Percentiles rank a stretch among this genome's conserved stretches.
phyloP scores from a whole-genome alignment of 2,797 vertebrate genomes.

The Clarias fuscus region DNA sequence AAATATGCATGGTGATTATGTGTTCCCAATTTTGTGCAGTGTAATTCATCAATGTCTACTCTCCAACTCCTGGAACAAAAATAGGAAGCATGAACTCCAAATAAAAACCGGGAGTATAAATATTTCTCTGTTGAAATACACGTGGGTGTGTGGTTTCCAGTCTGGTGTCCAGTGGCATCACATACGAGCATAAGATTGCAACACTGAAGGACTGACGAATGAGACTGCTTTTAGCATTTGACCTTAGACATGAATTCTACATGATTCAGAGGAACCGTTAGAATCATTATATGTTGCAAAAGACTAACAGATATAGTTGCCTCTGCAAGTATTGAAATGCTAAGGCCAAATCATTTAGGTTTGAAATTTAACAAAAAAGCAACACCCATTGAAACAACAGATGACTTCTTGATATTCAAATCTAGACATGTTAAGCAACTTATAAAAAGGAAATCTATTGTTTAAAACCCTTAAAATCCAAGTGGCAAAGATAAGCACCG shows the following conservation, averaged over 20 bases:
- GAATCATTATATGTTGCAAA: background rate
- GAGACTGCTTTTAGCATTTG: background rate
- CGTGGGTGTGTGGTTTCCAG: conserved; percentile 7
- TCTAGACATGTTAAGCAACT: background rate
- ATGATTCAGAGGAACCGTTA: background rate
- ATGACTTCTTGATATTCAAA: background rate
- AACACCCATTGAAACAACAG: background rate
- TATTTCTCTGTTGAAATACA: conserved; percentile 21
- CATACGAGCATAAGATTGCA: conserved; percentile 2
- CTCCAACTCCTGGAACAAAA: background rate
- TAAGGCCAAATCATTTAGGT: background rate
- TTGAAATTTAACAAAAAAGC: background rate
- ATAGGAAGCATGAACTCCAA: background rate
- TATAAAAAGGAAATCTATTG: background rate
- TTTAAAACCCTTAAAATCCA: background rate
- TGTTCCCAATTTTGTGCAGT: background rate
- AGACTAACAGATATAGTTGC: background rate
- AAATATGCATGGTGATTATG: background rate
- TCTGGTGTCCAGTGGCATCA: background rate
- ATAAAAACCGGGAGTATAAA: conserved; percentile 1
- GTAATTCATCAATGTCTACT: background rate
- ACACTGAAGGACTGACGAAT: background rate
- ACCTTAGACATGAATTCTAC: background rate
- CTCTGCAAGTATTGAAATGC: background rate
- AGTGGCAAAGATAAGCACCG: too few species aligned